These are phyloP conservation scores for Ophion ellenae DNA, from an alignment of 2,888 invertebrate species.

Conservation along the genomic window DNA sequence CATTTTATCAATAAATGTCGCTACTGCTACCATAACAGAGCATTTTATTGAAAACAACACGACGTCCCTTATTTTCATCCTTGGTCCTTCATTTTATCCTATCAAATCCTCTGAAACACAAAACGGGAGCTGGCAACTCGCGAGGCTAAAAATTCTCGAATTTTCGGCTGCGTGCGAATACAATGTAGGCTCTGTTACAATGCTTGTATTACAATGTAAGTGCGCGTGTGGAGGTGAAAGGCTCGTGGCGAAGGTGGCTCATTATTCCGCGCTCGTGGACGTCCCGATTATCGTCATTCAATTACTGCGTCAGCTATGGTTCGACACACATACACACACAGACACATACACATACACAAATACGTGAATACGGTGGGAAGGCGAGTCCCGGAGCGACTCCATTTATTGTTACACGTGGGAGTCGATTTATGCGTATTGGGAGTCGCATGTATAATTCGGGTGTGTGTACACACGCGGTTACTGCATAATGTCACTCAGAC, in stretches of 20 bases:
- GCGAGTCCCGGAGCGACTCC: background rate
- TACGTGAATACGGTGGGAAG: background rate
- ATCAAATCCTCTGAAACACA: too few relatives aligned
- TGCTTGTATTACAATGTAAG: background rate
- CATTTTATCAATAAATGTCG: too few relatives aligned
- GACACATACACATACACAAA: background rate
- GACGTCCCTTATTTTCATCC: too few relatives aligned
- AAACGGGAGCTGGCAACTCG: too few relatives aligned
- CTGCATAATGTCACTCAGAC: slow-evolving; percentile 28
- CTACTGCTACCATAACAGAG: too few relatives aligned
- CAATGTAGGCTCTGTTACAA: too few relatives aligned
- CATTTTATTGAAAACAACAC: too few relatives aligned
- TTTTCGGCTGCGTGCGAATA: too few relatives aligned
- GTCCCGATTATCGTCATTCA: slow-evolving; percentile 55
- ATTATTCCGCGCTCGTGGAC: slow-evolving; percentile 38
- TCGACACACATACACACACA: background rate
- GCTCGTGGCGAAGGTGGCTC: slow-evolving; percentile 63
- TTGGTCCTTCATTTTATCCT: too few relatives aligned
- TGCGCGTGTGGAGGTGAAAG: slow-evolving; percentile 54
- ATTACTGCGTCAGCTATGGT: slow-evolving; percentile 23
- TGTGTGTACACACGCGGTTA: slow-evolving; percentile 2
- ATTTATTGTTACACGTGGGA: slow-evolving; percentile 10
- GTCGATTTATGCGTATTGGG: slow-evolving; percentile 18
- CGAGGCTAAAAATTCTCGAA: too few relatives aligned
- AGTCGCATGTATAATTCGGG: slow-evolving; percentile 4